phyloP scores from a whole-genome alignment of 2,113 vertebrate species.

The Theristicus caerulescens region DNA sequence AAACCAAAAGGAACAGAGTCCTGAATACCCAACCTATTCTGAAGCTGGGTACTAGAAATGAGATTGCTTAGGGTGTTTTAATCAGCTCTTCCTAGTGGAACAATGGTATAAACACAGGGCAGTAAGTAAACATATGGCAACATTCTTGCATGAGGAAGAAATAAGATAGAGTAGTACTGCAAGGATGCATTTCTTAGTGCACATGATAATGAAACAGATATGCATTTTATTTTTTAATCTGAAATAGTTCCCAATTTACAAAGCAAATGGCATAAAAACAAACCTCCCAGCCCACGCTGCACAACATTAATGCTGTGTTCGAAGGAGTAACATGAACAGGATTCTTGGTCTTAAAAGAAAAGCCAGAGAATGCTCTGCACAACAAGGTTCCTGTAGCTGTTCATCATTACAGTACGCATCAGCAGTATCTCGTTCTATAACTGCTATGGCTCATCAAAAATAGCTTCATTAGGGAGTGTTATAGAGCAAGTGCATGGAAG shows the following conservation, averaged over 20 bases:
- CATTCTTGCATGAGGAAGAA: neutral
- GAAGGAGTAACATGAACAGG: neutral
- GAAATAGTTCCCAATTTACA: neutral
- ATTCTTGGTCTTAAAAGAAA: neutral
- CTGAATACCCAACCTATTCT: neutral
- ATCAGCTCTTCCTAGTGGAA: neutral
- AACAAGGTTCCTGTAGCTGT: neutral
- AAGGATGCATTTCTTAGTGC: neutral
- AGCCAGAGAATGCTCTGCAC: neutral
- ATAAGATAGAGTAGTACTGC: neutral
- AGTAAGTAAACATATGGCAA: neutral
- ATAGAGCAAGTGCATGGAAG: neutral
- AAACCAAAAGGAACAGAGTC: neutral
- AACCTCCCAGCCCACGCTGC: neutral
- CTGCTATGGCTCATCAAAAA: neutral
- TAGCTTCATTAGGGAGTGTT: neutral
- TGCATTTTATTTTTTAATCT: neutral
- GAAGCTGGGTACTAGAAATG: neutral
- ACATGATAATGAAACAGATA: neutral
- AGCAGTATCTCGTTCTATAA: neutral
- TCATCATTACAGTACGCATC: neutral
- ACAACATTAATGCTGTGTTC: neutral
- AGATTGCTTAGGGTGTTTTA: neutral
- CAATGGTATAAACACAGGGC: fast-evolving
- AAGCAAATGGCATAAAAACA: neutral